phyloP scores from a whole-genome alignment of 1,140 invertebrate species.

The Paraescarpia echinospica region DNA sequence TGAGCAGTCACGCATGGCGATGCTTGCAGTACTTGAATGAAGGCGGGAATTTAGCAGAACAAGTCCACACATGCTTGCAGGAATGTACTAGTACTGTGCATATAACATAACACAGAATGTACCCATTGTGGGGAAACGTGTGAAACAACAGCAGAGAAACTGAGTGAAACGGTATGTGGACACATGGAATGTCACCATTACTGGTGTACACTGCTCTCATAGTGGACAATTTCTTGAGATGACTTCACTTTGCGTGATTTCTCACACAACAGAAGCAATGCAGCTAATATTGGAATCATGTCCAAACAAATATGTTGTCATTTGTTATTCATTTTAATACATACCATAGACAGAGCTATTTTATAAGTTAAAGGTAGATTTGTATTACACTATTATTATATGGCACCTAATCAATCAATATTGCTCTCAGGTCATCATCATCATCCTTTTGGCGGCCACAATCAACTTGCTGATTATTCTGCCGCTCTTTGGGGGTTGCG shows the following conservation, averaged over 20 bases:
- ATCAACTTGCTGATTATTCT: no score
- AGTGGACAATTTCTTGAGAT: background rate
- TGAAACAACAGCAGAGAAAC: background rate
- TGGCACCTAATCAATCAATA: no score
- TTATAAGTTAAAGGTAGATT: no score
- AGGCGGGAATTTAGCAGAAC: background rate
- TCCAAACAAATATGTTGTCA: background rate
- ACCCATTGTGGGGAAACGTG: background rate
- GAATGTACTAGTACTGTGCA: background rate
- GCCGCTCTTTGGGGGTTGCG: no score
- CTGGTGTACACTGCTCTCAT: background rate
- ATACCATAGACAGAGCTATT: no score
- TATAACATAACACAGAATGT: background rate
- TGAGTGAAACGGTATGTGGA: background rate
- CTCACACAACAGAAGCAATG: background rate
- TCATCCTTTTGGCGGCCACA: no score
- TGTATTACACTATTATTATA: no score
- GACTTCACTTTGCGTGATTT: background rate
- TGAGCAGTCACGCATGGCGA: background rate
- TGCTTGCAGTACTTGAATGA: background rate
- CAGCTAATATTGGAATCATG: background rate
- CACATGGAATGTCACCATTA: background rate
- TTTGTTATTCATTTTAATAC: background rate
- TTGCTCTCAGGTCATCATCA: no score
- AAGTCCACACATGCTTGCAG: background rate